Evolutionary conservation across 2,888 invertebrate species (phyloP).

Genomic region (Pristionchus maxplancki): DNA sequence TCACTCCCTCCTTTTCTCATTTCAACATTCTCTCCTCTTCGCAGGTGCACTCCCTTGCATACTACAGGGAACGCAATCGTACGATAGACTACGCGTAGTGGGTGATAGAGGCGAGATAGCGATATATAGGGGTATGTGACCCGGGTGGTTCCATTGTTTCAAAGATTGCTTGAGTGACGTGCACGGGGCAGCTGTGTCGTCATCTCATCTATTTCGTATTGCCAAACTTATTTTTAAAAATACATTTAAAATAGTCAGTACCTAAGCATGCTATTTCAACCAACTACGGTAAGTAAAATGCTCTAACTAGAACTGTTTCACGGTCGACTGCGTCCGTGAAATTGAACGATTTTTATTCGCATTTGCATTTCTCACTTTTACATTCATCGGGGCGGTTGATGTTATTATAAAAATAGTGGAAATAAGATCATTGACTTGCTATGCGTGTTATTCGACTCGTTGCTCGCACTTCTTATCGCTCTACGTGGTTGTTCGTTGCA

Average conservation of each 20-base stretch:
- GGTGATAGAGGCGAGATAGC: neutral
- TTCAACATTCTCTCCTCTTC: conserved; percentile 3
- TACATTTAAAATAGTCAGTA: neutral
- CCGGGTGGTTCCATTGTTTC: conserved; percentile 27
- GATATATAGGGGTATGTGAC: neutral
- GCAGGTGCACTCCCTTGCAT: neutral
- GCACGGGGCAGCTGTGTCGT: neutral
- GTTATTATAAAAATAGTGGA: neutral
- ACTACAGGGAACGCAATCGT: conserved; percentile 20
- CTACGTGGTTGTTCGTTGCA: conserved; percentile 12
- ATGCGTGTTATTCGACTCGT: conserved; percentile 13
- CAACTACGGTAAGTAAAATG: neutral
- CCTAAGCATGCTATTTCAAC: neutral
- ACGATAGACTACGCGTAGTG: conserved; percentile 38
- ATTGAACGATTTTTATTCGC: conserved; percentile 5
- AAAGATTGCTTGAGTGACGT: neutral
- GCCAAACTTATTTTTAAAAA: neutral
- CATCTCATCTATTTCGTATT: neutral
- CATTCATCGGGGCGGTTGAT: neutral
- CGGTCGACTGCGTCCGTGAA: neutral
- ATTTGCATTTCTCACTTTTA: neutral
- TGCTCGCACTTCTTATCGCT: neutral
- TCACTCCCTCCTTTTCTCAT: conserved; percentile 16
- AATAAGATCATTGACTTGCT: neutral
- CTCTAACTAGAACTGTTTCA: neutral